These are phyloP conservation scores for Trichopoda pennipes DNA, from an alignment of 2,888 invertebrate genomes.

Conservation along the genomic window DNA sequence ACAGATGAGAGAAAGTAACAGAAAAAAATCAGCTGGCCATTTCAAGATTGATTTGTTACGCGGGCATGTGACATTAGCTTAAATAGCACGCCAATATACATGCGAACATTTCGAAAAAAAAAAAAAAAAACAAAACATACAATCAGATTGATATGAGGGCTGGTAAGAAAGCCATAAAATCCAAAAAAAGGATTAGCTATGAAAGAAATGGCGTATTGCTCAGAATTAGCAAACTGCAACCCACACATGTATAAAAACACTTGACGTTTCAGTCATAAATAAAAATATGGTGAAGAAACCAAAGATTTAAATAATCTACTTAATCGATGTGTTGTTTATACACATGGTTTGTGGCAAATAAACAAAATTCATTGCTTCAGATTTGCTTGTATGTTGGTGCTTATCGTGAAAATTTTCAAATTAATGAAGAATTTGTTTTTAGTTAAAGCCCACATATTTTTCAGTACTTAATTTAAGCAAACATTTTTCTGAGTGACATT, in stretches of 20 bases:
- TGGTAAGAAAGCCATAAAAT: slow-evolving; percentile 62
- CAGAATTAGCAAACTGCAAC: not conserved
- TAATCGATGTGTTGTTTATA: not conserved
- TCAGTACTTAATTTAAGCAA: not conserved
- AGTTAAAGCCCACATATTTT: slow-evolving; percentile 42
- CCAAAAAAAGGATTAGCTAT: slow-evolving; percentile 59
- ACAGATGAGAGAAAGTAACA: slow-evolving; percentile 4
- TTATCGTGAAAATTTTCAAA: slow-evolving; percentile 4
- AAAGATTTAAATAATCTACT: not conserved
- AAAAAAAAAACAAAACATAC: not conserved
- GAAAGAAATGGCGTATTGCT: slow-evolving; percentile 60
- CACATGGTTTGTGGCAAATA: slow-evolving; percentile 16
- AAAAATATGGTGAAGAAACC: slow-evolving; percentile 2
- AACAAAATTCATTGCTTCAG: slow-evolving; percentile 17
- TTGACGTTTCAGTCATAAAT: not conserved
- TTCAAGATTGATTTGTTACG: slow-evolving; percentile 69
- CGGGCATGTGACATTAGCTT: slow-evolving; percentile 59
- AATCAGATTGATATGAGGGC: slow-evolving; percentile 57
- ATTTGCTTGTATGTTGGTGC: not conserved
- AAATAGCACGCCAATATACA: slow-evolving; percentile 9
- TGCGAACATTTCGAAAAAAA: not conserved
- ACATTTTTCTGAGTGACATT: slow-evolving; percentile 48
- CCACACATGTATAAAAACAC: not conserved
- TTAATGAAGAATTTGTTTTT: not conserved
- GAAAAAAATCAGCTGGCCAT: slow-evolving; percentile 62